Conservation (phyloP, 1,140 invertebrate species). For the Hypothenemus hampei region DNA sequence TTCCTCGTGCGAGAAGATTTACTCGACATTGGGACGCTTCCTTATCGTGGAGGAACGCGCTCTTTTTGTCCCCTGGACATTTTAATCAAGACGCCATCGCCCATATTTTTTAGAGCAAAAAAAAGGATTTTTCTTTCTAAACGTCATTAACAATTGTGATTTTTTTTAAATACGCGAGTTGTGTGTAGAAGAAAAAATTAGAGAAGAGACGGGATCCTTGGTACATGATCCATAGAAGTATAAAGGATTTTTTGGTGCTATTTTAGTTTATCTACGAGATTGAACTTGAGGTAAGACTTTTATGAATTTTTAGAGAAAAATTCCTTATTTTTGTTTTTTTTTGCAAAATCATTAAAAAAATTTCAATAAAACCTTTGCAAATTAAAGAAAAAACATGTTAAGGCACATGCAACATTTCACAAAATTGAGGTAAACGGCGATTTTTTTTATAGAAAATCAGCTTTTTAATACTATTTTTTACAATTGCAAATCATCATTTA, state of each 20-base stretch:
- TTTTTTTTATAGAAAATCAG: too few relatives aligned
- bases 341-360: too few relatives aligned
- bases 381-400: too few relatives aligned
- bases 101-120: not conserved
- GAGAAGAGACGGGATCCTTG: too few relatives aligned
- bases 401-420: too few relatives aligned
- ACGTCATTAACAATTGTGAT: not conserved
- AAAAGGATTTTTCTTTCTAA: not conserved
- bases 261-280: not conserved
- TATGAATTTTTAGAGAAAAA: too few relatives aligned
- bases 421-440: too few relatives aligned
- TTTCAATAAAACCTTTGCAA: too few relatives aligned
- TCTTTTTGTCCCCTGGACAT: slow-evolving; percentile 1
- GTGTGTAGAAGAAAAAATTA: not conserved
- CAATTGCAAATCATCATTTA: too few relatives aligned
- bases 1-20: slow-evolving; percentile 24
- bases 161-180: not conserved
- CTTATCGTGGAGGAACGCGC: slow-evolving; percentile 6
- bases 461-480: too few relatives aligned
- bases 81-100: not conserved
- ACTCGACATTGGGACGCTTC: slow-evolving; percentile 2
- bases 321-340: too few relatives aligned
- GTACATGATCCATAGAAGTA: too few relatives aligned
- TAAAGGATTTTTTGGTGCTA: not conserved
- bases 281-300: slow-evolving; percentile 6